These are phyloP conservation scores for Etheostoma perlongum DNA, from an alignment of 2,797 vertebrate genomes.

Conservation along the genomic window DNA sequence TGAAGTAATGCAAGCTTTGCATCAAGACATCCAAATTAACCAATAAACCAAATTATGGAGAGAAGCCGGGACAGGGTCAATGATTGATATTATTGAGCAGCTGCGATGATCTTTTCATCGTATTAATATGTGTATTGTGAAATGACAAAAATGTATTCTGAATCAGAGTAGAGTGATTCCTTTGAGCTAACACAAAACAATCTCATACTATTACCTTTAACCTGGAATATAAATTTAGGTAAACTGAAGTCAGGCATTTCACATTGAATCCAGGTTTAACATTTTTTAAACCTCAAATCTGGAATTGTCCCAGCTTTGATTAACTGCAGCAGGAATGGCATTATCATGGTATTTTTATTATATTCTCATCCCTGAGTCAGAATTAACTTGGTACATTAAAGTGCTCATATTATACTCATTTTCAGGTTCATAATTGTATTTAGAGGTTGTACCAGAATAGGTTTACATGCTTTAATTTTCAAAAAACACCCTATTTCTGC, in stretches of 20 bases:
- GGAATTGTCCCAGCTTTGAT: neutral
- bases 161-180: neutral
- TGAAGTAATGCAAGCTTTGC: slow-evolving; percentile 1
- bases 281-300: neutral
- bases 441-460: too few species aligned
- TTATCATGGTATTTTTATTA: neutral
- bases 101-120: neutral
- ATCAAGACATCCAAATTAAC: slow-evolving; percentile 16
- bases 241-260: neutral
- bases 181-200: neutral
- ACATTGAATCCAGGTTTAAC: neutral
- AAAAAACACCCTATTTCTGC: too few species aligned
- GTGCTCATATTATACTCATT: too few species aligned
- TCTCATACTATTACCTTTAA: neutral
- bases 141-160: neutral
- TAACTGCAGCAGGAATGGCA: neutral
- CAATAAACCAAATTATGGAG: neutral
- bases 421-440: too few species aligned
- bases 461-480: too few species aligned
- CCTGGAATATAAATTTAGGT: neutral
- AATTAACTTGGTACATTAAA: neutral
- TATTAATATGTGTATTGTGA: too few species aligned
- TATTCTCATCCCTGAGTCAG: slow-evolving; percentile 5
- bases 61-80: neutral
- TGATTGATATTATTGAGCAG: neutral